These are phyloP conservation scores for Paguma larvata DNA, from an alignment of 2,797 vertebrate genomes.

Conservation along the genomic window DNA sequence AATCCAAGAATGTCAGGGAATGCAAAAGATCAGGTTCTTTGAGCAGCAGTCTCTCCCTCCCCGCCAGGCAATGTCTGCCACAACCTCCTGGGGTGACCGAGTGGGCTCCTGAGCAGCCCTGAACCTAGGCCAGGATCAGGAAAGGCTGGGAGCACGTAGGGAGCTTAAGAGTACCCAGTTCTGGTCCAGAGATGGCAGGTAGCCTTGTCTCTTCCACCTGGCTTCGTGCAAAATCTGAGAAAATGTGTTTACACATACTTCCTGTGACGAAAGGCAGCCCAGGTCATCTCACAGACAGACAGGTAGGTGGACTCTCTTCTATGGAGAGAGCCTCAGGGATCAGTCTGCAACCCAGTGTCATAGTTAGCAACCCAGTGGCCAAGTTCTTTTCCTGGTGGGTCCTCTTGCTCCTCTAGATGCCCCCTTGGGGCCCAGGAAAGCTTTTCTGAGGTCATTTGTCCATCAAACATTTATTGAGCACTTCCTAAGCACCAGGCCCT, in stretches of 20 bases:
- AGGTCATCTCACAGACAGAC: neutral
- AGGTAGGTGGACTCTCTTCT: neutral
- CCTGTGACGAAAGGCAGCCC: neutral
- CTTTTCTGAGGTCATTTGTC: slow-evolving; percentile 17
- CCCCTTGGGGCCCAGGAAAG: neutral
- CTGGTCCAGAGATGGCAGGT: neutral
- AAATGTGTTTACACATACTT: neutral
- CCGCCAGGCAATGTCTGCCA: neutral
- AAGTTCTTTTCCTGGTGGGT: neutral
- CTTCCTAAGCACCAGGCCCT: slow-evolving; percentile 10
- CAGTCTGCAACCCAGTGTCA: no score
- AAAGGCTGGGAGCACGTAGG: neutral
- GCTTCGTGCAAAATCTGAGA: neutral
- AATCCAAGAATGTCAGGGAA: slow-evolving; percentile 84
- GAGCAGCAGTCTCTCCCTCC: slow-evolving; percentile 64
- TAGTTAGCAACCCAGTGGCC: neutral
- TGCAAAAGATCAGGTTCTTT: slow-evolving; percentile 80
- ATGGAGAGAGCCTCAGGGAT: neutral
- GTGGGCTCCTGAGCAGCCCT: neutral
- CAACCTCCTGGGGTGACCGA: neutral
- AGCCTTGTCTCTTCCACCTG: neutral
- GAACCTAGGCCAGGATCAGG: neutral
- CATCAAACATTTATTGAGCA: slow-evolving; percentile 53
- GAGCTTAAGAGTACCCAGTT: neutral
- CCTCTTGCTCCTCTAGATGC: neutral